Base-by-base conservation (phyloP, 2,888 invertebrate species). In the Cerceris rybyensis region DNA sequence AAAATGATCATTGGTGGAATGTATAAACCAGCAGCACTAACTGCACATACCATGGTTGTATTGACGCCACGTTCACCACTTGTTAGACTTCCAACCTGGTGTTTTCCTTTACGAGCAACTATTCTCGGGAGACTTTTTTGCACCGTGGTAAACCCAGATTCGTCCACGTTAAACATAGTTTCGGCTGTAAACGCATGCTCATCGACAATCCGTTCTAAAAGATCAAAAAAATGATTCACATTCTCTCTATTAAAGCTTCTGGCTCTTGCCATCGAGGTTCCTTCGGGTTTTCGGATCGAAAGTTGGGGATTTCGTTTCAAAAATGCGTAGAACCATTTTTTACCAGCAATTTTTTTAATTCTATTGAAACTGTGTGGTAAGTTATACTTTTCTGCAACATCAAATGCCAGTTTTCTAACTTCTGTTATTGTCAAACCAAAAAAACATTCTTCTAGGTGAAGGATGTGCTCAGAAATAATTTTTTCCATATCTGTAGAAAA, bases 201-300 rank as follows among this genome's bases (percentile, higher is more conserved):
- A 46, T 81, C 68, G 7, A 78, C 73, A 55, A 72, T 28, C 39
- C 42, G 43, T 58, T 81, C 77, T 41, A 81, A 55, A n/a, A 81
- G 60, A 69, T 83, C 72, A 55, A 80, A 83, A 66, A 83, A 83
- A 52, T 70, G 61, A 39, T 66, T 49, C 16, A 83, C 83, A 17
- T 71, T 69, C 39, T 75, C 71, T 70, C 55, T 81, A 70, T 78
- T 81, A 57, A 84, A 84, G 9, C 81, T 81, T 70, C 50, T 64
- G 17, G 78, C 76, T 68, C 65, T 64, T 16, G 77, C 75, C 28
- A 72, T 71, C 50, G 79, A 78, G 7, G 82, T 84, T 72, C 72
- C 6, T 75, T n/a, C n/a, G n/a, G n/a, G n/a, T n/a, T n/a, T n/a
- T n/a, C n/a, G n/a, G n/a, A n/a, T n/a, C n/a, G n/a, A n/a, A n/a